Conservation (phyloP, 2,797 vertebrate species). For the Esox masquinongy region DNA sequence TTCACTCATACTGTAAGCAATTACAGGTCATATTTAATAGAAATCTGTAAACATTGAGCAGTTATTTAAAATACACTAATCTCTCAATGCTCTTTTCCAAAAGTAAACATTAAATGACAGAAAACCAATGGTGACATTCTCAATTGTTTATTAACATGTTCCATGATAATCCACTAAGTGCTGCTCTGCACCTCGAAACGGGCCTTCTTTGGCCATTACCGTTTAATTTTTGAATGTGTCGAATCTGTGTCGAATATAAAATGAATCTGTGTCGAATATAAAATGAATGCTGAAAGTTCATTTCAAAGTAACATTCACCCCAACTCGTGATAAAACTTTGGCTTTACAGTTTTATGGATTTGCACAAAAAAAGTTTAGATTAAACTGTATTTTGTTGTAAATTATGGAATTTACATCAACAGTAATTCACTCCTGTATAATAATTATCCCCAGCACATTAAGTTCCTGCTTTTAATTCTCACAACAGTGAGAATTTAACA, state of each 20-base stretch:
- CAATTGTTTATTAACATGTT: conserved; percentile 1
- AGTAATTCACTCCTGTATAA: background rate
- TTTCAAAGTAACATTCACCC: background rate
- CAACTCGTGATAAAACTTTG: conserved; percentile 22
- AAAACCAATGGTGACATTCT: conserved; percentile 21
- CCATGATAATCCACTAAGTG: background rate
- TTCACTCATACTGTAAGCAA: too few species aligned
- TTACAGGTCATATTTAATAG: too few species aligned
- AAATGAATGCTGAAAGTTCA: conserved; percentile 1
- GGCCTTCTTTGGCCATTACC: background rate
- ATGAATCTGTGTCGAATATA: background rate
- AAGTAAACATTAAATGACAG: conserved; percentile 10
- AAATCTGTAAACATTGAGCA: too few species aligned
- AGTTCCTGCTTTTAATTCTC: background rate
- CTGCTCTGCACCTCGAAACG: background rate
- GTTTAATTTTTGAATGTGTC: background rate
- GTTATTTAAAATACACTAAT: background rate
- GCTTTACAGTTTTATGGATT: conserved; percentile 16
- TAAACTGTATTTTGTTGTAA: background rate
- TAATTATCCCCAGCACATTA: background rate
- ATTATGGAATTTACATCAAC: conserved; percentile 7
- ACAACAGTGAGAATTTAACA: background rate
- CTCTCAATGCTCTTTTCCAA: conserved; percentile 17
- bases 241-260: background rate
- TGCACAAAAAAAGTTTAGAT: conserved; percentile 18